These are phyloP conservation scores for Brotogeris chrysoptera DNA, from an alignment of 2,797 vertebrate genomes.

Conservation along the genomic window DNA sequence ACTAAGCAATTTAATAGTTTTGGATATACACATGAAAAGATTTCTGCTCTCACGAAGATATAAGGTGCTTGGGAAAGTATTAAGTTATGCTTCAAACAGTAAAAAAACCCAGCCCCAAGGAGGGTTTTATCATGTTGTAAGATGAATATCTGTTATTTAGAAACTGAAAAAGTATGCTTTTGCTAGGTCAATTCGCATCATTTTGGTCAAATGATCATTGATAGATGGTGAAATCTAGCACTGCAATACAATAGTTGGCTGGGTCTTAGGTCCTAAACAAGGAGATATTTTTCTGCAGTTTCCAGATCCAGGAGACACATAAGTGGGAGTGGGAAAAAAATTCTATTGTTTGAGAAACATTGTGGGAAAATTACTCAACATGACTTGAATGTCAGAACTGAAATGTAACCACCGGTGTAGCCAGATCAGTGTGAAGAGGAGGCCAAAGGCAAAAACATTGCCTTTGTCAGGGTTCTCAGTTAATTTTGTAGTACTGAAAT, in stretches of 20 bases:
- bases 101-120: background rate
- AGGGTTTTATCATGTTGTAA: background rate
- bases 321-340: constrained; percentile 38
- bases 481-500: background rate
- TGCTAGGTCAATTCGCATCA: background rate
- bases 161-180: constrained; percentile 8
- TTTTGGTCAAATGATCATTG: background rate
- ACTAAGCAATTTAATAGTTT: background rate
- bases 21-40: background rate
- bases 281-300: background rate
- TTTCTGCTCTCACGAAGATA: background rate
- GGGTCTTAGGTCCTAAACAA: background rate
- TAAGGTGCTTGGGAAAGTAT: background rate
- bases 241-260: background rate
- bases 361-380: constrained; percentile 40
- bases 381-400: background rate
- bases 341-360: constrained; percentile 36
- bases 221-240: background rate
- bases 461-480: background rate
- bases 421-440: background rate
- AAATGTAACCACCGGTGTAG: constrained; percentile 12
- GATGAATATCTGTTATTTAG: constrained; percentile 14
- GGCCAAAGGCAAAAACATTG: background rate
- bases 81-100: background rate
- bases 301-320: background rate